Percentiles rank a stretch among this genome's conserved stretches.
Evolutionary conservation across 2,113 vertebrate species (phyloP).

Genomic region (Heterotilapia buettikoferi): DNA sequence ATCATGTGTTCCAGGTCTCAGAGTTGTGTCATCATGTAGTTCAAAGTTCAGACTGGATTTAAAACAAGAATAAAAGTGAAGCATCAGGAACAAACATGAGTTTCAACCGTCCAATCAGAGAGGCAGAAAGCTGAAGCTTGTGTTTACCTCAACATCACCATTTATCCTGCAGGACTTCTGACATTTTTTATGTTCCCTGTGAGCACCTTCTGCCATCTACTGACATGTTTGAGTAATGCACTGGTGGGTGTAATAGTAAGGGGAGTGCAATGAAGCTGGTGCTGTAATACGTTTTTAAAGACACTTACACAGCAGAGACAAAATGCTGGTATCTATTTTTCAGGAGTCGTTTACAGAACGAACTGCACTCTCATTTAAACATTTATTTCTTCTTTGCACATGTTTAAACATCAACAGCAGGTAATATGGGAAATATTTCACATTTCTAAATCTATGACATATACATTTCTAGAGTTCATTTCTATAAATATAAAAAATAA

Average conservation of each 20-base stretch:
- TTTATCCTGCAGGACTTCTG: neutral
- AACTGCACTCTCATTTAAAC: no score
- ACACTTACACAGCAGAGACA: no score
- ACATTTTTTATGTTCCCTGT: neutral
- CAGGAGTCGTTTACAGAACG: no score
- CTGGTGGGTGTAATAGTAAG: neutral
- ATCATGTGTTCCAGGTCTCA: neutral
- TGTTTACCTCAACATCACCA: fast-evolving
- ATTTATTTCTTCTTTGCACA: no score
- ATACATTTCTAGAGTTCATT: no score
- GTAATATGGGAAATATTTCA: no score
- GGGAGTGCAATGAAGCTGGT: neutral
- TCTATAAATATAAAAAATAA: no score
- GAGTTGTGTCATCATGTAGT: neutral
- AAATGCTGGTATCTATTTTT: no score
- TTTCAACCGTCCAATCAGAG: fast-evolving
- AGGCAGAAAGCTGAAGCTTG: neutral
- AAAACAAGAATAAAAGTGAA: neutral
- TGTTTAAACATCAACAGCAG: no score
- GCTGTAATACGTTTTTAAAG: fast-evolving
- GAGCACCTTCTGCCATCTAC: neutral
- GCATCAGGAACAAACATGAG: neutral
- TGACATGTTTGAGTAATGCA: neutral
- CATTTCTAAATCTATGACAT: no score
- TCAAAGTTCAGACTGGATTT: neutral